Conservation (phyloP, 2,888 invertebrate species). For the Temnothorax ravouxi region DNA sequence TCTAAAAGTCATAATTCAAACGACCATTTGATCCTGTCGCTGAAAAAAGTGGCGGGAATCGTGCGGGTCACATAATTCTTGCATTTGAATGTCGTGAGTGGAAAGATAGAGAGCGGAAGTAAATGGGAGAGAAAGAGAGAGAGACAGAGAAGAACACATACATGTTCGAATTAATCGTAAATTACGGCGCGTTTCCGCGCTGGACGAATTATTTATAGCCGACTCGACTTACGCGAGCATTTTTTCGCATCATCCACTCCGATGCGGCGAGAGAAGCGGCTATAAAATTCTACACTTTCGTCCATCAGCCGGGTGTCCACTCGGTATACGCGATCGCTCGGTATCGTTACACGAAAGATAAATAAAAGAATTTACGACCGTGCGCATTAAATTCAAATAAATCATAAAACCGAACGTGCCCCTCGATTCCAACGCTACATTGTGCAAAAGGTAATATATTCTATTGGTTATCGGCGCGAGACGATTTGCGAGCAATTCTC, state of each 20-base stretch:
- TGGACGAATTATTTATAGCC: slow-evolving; percentile 33
- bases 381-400: slow-evolving; percentile 40
- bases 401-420: slow-evolving; percentile 31
- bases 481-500: neutral
- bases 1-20: slow-evolving; percentile 73
- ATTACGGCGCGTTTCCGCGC: slow-evolving; percentile 32
- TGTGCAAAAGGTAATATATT: slow-evolving; percentile 8
- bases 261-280: slow-evolving; percentile 9
- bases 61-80: slow-evolving; percentile 65
- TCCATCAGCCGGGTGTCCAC: slow-evolving; percentile 20
- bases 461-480: slow-evolving; percentile 6
- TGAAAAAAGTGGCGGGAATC: slow-evolving; percentile 51
- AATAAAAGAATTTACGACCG: slow-evolving; percentile 35
- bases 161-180: slow-evolving; percentile 41
- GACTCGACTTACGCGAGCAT: slow-evolving; percentile 26
- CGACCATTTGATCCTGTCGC: slow-evolving; percentile 67
- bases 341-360: slow-evolving; percentile 18
- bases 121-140: neutral
- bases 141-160: neutral
- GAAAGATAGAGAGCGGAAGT: slow-evolving; percentile 20
- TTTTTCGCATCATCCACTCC: slow-evolving; percentile 13
- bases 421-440: slow-evolving; percentile 7
- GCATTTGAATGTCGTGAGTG: slow-evolving; percentile 50
- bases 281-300: slow-evolving; percentile 43
- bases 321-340: slow-evolving; percentile 23